These are phyloP conservation scores for Oscheius sp. DNA, from an alignment of 2,888 invertebrate genomes.

Conservation along the genomic window DNA sequence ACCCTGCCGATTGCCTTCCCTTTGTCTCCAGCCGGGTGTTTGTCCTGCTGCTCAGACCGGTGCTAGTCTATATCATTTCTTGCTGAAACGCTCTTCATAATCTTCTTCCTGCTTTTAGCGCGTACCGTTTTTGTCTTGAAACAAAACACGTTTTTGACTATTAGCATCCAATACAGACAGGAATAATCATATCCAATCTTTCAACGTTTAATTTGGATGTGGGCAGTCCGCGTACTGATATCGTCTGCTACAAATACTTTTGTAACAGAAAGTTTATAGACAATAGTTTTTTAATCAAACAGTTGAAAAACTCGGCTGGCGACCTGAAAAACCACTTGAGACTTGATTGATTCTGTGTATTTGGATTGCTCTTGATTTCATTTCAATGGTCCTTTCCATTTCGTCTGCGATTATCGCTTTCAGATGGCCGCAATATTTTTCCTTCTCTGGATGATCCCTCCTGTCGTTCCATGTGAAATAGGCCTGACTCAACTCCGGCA, in stretches of 20 bases:
- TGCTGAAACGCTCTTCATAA: slow-evolving; percentile 14
- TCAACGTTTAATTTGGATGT: too few relatives aligned
- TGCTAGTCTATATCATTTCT: slow-evolving; percentile 33
- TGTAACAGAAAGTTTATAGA: too few relatives aligned
- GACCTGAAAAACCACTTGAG: slow-evolving; percentile 29
- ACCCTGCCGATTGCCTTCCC: slow-evolving; percentile 34
- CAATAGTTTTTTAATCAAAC: too few relatives aligned
- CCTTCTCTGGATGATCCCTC: background rate
- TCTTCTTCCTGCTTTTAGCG: slow-evolving; percentile 23
- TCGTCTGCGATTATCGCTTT: background rate
- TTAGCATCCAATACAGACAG: too few relatives aligned
- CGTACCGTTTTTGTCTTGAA: background rate
- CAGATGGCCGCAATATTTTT: slow-evolving; percentile 13
- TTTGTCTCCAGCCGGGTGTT: slow-evolving; percentile 32
- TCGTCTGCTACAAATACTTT: too few relatives aligned
- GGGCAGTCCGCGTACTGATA: too few relatives aligned
- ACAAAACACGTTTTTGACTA: too few relatives aligned
- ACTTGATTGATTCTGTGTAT: slow-evolving; percentile 31
- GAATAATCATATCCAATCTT: too few relatives aligned
- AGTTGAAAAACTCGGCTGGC: background rate
- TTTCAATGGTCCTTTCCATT: background rate
- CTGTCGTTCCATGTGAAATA: slow-evolving; percentile 43
- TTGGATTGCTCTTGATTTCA: slow-evolving; percentile 17
- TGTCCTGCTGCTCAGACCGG: slow-evolving; percentile 33
- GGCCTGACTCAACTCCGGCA: slow-evolving; percentile 57